A percentile compares a stretch with the other conserved stretches of the same genome.
phyloP scores from a whole-genome alignment of 2,113 vertebrate species.

The Triplophysa tibetana region DNA sequence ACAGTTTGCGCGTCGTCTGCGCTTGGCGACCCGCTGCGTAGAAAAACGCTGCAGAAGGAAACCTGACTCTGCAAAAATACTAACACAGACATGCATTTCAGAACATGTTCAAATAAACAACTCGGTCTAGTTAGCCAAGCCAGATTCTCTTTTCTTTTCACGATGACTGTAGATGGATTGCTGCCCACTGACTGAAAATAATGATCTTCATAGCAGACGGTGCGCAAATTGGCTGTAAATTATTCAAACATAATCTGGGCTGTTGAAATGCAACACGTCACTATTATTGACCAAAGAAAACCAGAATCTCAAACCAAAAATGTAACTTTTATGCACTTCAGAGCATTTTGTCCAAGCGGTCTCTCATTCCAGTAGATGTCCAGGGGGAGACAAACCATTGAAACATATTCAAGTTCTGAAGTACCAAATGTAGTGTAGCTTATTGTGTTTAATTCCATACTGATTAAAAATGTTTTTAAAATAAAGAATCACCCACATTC shows the following conservation, averaged over 20 bases:
- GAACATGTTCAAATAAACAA: constrained; percentile 77
- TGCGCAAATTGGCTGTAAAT: neutral
- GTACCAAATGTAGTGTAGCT: too few relatives aligned
- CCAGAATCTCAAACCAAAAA: too few relatives aligned
- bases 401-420: neutral
- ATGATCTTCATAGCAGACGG: neutral
- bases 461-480: too few relatives aligned
- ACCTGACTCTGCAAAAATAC: constrained; percentile 64
- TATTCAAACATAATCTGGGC: neutral
- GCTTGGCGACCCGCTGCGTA: constrained; percentile 70
- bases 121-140: constrained; percentile 59
- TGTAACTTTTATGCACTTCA: neutral
- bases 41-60: constrained; percentile 60
- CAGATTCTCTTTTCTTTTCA: constrained; percentile 57
- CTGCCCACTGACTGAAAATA: neutral
- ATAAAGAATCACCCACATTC: too few relatives aligned
- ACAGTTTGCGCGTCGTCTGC: constrained; percentile 59
- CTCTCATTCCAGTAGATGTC: neutral
- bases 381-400: neutral
- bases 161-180: constrained; percentile 12
- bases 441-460: too few relatives aligned
- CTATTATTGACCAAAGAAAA: neutral
- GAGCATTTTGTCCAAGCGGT: neutral
- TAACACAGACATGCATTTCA: constrained; percentile 72
- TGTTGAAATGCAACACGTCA: neutral